phyloP scores from a whole-genome alignment of 2,797 vertebrate genomes.

The Eulemur mongoz region DNA sequence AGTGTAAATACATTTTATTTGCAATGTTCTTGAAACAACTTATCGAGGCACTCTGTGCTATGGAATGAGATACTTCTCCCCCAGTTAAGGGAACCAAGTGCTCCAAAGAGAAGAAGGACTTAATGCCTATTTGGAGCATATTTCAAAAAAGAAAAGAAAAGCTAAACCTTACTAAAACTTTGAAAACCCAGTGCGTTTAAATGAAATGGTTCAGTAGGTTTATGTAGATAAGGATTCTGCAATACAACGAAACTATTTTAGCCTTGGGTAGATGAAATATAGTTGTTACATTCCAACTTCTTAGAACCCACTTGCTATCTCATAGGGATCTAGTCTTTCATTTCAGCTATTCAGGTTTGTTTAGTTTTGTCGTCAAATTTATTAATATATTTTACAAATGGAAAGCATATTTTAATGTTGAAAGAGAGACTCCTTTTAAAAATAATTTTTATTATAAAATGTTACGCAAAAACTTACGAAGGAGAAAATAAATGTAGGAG shows the following conservation, averaged over 20 bases:
- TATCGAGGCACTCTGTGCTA: neutral
- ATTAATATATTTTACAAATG: neutral
- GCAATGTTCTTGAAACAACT: conserved; percentile 50
- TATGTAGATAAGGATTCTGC: neutral
- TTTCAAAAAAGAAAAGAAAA: neutral
- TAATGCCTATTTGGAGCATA: neutral
- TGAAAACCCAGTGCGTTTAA: conserved; percentile 14
- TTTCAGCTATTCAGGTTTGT: neutral
- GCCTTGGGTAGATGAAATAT: neutral
- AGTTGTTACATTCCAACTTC: neutral
- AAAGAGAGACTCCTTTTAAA: neutral
- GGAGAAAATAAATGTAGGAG: neutral
- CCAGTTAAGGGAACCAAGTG: neutral
- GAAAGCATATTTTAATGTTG: conserved; percentile 18
- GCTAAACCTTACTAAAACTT: neutral
- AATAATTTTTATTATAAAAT: neutral
- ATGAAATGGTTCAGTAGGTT: neutral
- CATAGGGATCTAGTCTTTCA: neutral
- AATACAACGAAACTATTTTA: neutral
- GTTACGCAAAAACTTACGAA: neutral
- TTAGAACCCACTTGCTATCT: neutral
- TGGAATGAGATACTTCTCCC: conserved; percentile 49
- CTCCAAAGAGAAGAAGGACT: neutral
- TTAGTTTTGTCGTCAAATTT: neutral
- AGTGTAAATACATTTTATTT: conserved; percentile 27